phyloP scores from a whole-genome alignment of 2,888 invertebrate species.

The Aphidius colemani region DNA sequence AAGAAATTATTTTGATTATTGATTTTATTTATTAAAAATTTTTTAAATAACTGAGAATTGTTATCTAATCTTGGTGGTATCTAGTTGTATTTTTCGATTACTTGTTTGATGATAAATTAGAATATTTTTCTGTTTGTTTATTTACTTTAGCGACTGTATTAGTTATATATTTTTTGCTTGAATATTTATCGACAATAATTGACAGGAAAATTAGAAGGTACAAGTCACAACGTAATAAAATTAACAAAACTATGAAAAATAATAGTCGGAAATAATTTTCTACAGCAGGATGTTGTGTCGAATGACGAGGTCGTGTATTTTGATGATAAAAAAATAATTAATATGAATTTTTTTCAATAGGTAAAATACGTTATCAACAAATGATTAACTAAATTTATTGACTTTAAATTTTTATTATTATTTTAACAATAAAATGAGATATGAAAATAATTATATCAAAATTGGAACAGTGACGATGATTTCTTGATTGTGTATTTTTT shows the following conservation, averaged over 20 bases:
- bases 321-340: constrained; percentile 3
- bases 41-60: too few relatives aligned
- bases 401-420: neutral
- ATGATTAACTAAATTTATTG: neutral
- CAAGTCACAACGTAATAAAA: constrained; percentile 4
- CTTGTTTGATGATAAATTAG: too few relatives aligned
- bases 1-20: too few relatives aligned
- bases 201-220: neutral
- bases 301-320: constrained; percentile 1
- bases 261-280: constrained; percentile 20
- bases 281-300: constrained; percentile 12
- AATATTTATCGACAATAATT: neutral
- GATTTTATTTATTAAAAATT: too few relatives aligned
- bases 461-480: neutral
- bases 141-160: too few relatives aligned
- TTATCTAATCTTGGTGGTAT: too few relatives aligned
- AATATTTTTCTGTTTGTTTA: too few relatives aligned
- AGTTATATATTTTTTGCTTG: neutral
- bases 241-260: constrained; percentile 4
- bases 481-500: neutral
- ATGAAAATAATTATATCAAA: neutral
- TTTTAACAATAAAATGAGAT: neutral
- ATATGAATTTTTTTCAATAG: too few relatives aligned
- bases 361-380: neutral
- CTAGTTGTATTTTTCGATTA: too few relatives aligned